phyloP scores from a whole-genome alignment of 2,888 invertebrate species.

The Chydorus sphaericus region DNA sequence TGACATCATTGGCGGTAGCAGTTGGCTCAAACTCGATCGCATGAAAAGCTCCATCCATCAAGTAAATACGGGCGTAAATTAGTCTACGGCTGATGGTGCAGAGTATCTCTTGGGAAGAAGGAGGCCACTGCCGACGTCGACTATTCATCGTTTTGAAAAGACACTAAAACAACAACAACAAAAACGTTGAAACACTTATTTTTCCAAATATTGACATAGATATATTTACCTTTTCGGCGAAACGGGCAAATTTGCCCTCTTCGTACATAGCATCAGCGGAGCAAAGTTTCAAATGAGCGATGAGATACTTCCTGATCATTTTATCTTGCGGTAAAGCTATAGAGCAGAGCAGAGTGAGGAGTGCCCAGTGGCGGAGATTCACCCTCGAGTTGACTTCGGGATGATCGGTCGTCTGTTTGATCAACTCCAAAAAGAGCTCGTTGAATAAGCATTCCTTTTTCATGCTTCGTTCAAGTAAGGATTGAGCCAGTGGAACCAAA shows the following conservation, averaged over 20 bases:
- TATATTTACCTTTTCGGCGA: constrained; percentile 72
- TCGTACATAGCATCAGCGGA: constrained; percentile 76
- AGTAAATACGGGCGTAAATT: constrained; percentile 76
- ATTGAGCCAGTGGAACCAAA: constrained; percentile 74
- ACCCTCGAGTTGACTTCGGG: constrained; percentile 77
- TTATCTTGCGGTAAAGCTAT: constrained; percentile 76
- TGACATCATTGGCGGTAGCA: constrained; percentile 75
- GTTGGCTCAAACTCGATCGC: constrained; percentile 90
- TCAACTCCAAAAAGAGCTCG: constrained; percentile 78
- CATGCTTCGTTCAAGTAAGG: constrained; percentile 78
- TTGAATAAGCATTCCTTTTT: constrained; percentile 73
- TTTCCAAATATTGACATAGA: neutral
- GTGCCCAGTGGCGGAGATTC: constrained; percentile 80
- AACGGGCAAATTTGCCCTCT: constrained; percentile 84
- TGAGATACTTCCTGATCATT: constrained; percentile 61
- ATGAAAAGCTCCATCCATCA: constrained; percentile 84
- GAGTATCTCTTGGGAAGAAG: constrained; percentile 79
- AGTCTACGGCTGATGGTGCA: constrained; percentile 82
- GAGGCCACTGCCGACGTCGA: constrained; percentile 72
- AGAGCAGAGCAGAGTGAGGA: constrained; percentile 62
- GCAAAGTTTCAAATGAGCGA: constrained; percentile 76
- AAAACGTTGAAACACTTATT: neutral
- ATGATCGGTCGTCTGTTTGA: constrained; percentile 86
- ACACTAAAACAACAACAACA: constrained; percentile 35
- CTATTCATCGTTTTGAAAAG: constrained; percentile 48